phyloP scores from a whole-genome alignment of 2,888 invertebrate genomes.

The Scrobipalpa atriplicella region DNA sequence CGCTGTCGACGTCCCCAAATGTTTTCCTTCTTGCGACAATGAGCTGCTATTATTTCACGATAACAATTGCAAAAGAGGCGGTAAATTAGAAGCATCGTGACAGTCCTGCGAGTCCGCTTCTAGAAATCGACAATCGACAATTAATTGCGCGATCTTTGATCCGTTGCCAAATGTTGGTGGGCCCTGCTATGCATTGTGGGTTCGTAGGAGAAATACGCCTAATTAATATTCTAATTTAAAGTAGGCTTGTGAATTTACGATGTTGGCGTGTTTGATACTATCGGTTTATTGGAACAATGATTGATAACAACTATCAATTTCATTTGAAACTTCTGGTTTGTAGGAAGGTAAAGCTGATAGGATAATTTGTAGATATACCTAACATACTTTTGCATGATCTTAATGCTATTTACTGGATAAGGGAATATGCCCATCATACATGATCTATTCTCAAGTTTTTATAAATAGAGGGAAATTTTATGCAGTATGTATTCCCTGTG shows the following conservation, averaged over 20 bases:
- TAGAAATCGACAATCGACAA: slow-evolving; percentile 67
- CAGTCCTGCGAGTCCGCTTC: slow-evolving; percentile 59
- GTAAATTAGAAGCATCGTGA: slow-evolving; percentile 74
- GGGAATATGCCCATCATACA: no score
- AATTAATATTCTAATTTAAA: slow-evolving; percentile 26
- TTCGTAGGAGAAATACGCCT: slow-evolving; percentile 2
- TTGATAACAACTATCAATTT: not conserved
- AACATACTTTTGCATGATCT: no score
- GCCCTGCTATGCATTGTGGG: slow-evolving; percentile 45
- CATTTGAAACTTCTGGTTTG: not conserved
- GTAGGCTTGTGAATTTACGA: slow-evolving; percentile 9
- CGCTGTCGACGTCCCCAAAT: slow-evolving; percentile 64
- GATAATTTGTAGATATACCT: no score
- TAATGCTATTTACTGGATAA: no score
- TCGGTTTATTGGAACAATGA: not conserved
- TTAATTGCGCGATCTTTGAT: slow-evolving; percentile 76
- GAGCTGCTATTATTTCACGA: slow-evolving; percentile 64
- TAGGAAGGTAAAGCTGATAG: no score
- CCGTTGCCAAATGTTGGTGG: slow-evolving; percentile 66
- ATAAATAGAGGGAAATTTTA: no score
- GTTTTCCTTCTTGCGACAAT: slow-evolving; percentile 55
- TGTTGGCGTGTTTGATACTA: not conserved
- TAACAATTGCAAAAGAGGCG: slow-evolving; percentile 59
- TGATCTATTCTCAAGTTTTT: no score
- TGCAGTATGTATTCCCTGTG: no score